Conservation (phyloP, 2,888 invertebrate genomes). For the Drosophila mimetica region DNA sequence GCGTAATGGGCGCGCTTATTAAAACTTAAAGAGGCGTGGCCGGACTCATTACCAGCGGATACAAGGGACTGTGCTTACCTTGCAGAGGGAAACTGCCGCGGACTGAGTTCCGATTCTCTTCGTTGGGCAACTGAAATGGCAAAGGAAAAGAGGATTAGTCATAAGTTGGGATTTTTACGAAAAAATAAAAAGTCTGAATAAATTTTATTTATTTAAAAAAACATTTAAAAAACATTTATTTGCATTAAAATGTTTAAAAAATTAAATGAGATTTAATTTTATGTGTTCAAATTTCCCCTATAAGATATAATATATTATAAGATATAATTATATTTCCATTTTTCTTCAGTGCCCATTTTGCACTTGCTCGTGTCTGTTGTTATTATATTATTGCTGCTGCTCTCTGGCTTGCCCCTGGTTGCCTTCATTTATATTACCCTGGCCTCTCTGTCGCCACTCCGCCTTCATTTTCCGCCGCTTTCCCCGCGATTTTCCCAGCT, state of each 20-base stretch:
- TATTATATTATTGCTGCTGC: conserved; percentile 46
- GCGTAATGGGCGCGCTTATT: conserved; percentile 54
- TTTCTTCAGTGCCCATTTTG: conserved; percentile 27
- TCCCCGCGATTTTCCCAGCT: conserved; percentile 13
- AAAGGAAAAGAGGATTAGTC: not conserved
- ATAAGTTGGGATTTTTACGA: conserved; percentile 4
- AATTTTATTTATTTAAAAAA: too few species aligned
- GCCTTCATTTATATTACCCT: conserved; percentile 58
- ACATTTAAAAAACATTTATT: too few species aligned
- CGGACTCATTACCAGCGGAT: conserved; percentile 36
- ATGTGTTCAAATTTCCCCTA: not conserved
- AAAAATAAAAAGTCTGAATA: too few species aligned
- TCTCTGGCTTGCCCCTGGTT: conserved; percentile 42
- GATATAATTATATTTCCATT: not conserved
- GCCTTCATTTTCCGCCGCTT: conserved; percentile 20
- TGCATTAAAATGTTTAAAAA: not conserved
- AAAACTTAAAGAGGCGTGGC: conserved; percentile 51
- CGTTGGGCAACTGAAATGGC: conserved; percentile 22
- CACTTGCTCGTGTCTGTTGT: conserved; percentile 35
- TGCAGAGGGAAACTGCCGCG: conserved; percentile 4
- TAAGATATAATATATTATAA: not conserved
- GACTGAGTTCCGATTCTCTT: conserved; percentile 30
- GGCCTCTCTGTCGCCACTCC: conserved; percentile 30
- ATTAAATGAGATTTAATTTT: not conserved
- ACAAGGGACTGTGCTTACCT: conserved; percentile 38